phyloP scores from a whole-genome alignment of 64 coral and sea anemone species.

The Pachyseris speciosa region DNA sequence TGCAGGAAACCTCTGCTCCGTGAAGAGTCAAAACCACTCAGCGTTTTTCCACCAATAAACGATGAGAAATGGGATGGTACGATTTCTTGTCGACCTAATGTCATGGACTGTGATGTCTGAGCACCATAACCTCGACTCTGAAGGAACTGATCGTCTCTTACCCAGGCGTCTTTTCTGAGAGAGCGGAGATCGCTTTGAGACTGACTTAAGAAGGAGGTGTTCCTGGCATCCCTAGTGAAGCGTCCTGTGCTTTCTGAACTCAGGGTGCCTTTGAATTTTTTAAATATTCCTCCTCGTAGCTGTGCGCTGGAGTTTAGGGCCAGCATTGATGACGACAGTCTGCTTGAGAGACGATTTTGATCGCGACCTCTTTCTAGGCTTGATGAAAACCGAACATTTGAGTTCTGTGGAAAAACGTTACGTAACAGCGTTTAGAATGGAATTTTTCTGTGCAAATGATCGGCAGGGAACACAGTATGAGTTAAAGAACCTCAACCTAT shows the following conservation, averaged over 20 bases:
- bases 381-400: not conserved
- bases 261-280: not conserved
- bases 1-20: not conserved
- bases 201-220: not conserved
- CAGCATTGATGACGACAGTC: not conserved
- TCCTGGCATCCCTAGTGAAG: not conserved
- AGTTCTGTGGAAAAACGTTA: not conserved
- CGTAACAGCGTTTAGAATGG: not conserved
- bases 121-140: not conserved
- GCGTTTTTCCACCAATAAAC: not conserved
- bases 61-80: not conserved
- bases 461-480: too few relatives aligned
- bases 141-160: not conserved
- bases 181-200: not conserved
- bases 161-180: not conserved
- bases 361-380: not conserved
- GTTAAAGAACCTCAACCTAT: too few relatives aligned
- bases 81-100: not conserved
- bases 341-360: not conserved
- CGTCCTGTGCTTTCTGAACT: not conserved
- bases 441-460: not conserved
- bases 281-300: not conserved
- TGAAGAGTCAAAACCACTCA: slow-evolving; percentile 2
- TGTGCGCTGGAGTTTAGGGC: not conserved
- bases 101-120: not conserved